Base-by-base conservation (phyloP, 2,113 vertebrate species). In the Phylloscopus trochilus region DNA sequence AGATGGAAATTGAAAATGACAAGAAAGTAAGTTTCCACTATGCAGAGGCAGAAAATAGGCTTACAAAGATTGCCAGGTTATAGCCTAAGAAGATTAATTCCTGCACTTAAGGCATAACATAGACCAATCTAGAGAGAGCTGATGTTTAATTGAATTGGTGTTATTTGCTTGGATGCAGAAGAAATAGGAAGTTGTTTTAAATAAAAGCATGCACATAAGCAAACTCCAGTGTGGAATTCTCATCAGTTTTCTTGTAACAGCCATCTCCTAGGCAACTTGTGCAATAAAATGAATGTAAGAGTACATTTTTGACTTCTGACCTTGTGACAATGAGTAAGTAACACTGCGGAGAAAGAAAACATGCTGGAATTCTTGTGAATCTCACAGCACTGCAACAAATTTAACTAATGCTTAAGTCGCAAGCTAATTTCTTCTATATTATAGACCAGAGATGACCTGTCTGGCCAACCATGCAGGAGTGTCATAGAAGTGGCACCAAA, bases 61-160 rank as follows among this genome's bases (percentile, higher is more conserved):
- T 96, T 91, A 87, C 47, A 92, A 91, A 94, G 63, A 83, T 72
- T 96, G 83, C 70, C 53, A 91, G 55, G 74, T 91, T 89, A 89
- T 21, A 93, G 53, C 53, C 24, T 76, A 95, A 91, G 23, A 94
- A 90, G 86, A 95, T 96, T 95, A 92, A 97, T 92, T 95, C 74
- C 56, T 79, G n/a, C 53, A 92, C 63, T 89, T 94, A 95, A 80
- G 6, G 55, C 26, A 59, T 79, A 93, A 93, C 43, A 82, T 53
- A 89, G 33, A 72, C 74, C 67, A 92, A 73, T 62, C 73, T 88
- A 85, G 47, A 91, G 44, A 92, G 47, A 46, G 75, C 15, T 83
- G 74, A 94, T 74, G 43, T 70, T 89, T 92, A 87, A 52, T 35
- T 91, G 87, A 94, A 93, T 72, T 94, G 81, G 49, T 90, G 79